Evolutionary conservation across 2,888 invertebrate species (phyloP), one percentile per base, ranked within the genome.

Genomic region (Pharmacophagus antenor): DNA sequence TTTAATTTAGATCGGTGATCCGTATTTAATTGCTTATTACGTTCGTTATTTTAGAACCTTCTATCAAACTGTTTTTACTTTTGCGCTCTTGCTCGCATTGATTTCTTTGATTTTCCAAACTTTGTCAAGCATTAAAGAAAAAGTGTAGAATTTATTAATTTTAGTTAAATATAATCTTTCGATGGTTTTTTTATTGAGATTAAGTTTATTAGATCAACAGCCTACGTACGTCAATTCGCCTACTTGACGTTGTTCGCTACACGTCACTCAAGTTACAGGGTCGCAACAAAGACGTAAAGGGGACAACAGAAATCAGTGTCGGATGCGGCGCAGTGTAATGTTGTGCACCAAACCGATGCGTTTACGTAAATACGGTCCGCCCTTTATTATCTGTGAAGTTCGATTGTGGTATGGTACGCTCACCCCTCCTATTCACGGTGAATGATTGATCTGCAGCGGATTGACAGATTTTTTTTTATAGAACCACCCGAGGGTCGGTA

Each of bases 381-480:
- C 80, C 80, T 85, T 85, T 87, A 89, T 88, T 87, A 89, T 88
- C 87, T 86, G 84, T 80, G 68, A 76, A 78, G 77, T 80, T 81
- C 75, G 80, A 83, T 85, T 88, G 88, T 77, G 88, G 85, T 79
- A 69, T 73, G 66, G 71, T 65, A 71, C 53, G 74, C 74, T 84
- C 89, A 84, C 87, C 88, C 87, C 85, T 83, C 82, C 79, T 73
- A 85, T 88, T 87, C 86, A 86, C 72, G 76, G 75, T 77, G 82
- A 78, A 89, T 90, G 90, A 90, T 90, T 90, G 90, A 90, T 90
- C 88, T 86, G 82, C 84, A 73, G 84, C 80, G 83, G 90, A 90
- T 90, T 89, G 90, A 90, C 90, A 89, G 90, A 77, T 88, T 89
- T 89, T 31, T n/a, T n/a, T 86, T 89, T 86, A 80, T 78, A 77